A percentile compares a stretch with the other conserved stretches of the same genome.
These are phyloP conservation scores for Semnornis frantzii DNA, from an alignment of 2,113 vertebrate species.

Conservation along the genomic window DNA sequence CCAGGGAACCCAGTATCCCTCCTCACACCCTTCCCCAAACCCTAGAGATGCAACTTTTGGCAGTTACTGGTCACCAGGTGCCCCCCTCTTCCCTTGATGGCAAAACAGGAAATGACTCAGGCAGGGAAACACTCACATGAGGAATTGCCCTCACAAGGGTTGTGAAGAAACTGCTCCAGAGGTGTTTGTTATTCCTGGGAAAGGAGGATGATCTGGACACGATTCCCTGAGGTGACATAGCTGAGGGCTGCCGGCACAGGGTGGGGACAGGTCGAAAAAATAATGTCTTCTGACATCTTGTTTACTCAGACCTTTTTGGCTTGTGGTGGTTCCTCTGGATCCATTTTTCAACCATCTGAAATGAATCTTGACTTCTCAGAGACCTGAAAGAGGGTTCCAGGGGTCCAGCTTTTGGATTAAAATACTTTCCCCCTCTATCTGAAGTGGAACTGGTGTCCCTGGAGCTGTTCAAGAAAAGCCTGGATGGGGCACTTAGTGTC, in stretches of 20 bases:
- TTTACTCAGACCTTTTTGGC: background rate
- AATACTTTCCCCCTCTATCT: background rate
- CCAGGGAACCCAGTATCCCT: background rate
- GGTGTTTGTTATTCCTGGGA: background rate
- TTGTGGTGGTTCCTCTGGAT: background rate
- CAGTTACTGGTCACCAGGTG: background rate
- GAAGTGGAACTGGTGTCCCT: background rate
- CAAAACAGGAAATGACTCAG: slow-evolving; percentile 41
- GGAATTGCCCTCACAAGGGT: background rate
- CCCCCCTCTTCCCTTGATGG: background rate
- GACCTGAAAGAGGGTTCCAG: background rate
- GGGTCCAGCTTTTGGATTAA: background rate
- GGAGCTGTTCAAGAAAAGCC: too few species aligned
- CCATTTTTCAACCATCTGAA: background rate
- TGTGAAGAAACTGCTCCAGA: background rate
- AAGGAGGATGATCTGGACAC: background rate
- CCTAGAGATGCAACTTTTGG: background rate
- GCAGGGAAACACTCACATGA: background rate
- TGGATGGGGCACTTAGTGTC: too few species aligned
- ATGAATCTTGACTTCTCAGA: background rate
- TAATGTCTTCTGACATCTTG: background rate
- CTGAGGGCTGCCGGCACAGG: background rate
- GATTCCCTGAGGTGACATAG: background rate
- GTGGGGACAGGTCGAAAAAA: background rate
- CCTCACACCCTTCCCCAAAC: background rate